Conservation (phyloP, 2,888 invertebrate genomes). For the Chloromyia formosa region DNA sequence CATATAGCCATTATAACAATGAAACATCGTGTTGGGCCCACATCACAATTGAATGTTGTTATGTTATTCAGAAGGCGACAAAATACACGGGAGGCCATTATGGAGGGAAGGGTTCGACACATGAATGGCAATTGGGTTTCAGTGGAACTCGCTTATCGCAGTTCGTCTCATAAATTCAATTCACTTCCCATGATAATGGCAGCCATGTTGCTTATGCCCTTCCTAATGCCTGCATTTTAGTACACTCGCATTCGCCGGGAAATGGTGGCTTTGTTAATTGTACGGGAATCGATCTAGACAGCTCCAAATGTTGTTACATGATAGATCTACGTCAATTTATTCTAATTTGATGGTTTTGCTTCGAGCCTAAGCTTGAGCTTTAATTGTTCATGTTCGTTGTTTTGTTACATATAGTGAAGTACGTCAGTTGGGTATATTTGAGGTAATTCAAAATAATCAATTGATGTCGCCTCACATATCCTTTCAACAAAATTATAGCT, state of each 20-base stretch:
- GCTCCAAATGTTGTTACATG: too few species aligned
- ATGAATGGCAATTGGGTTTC: slow-evolving; percentile 25
- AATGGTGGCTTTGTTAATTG: background rate
- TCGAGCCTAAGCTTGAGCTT: too few species aligned
- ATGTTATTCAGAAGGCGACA: slow-evolving; percentile 29
- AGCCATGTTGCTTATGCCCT: slow-evolving; percentile 32
- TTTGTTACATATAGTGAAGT: too few species aligned
- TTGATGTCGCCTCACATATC: too few species aligned
- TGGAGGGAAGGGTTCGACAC: background rate
- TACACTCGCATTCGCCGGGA: background rate
- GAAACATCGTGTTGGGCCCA: slow-evolving; percentile 15
- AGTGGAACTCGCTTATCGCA: slow-evolving; percentile 36
- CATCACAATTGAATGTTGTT: slow-evolving; percentile 41
- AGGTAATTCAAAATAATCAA: too few species aligned
- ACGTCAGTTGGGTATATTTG: too few species aligned
- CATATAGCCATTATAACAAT: slow-evolving; percentile 15
- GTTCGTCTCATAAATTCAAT: slow-evolving; percentile 37
- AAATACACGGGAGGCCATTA: background rate
- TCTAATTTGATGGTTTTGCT: too few species aligned
- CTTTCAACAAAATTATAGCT: too few species aligned
- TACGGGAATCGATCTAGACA: too few species aligned
- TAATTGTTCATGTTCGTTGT: too few species aligned
- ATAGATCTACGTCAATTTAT: too few species aligned
- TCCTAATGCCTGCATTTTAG: background rate
- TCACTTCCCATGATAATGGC: slow-evolving; percentile 40